phyloP scores from a whole-genome alignment of 2,888 invertebrate species.

The Caenorhabditis becei region DNA sequence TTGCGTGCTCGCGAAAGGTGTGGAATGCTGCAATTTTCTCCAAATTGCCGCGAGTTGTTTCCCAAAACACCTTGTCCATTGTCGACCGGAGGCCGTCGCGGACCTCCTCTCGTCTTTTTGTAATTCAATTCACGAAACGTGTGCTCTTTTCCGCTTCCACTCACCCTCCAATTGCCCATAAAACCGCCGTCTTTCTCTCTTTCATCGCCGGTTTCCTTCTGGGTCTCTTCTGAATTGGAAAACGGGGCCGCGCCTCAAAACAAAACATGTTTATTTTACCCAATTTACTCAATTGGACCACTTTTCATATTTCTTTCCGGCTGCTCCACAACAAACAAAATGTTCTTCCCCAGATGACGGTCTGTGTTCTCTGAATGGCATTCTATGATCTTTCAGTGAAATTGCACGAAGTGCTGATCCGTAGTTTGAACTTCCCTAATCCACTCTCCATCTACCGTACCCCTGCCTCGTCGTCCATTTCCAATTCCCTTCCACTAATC shows the following conservation, averaged over 20 bases:
- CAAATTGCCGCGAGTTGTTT: conserved; percentile 33
- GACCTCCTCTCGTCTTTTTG: conserved; percentile 23
- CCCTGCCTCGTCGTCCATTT: background rate
- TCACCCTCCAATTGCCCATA: conserved; percentile 44
- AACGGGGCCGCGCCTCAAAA: conserved; percentile 4
- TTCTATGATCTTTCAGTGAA: no score
- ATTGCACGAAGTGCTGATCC: no score
- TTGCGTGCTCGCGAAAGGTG: conserved; percentile 5
- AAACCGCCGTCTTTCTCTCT: conserved; percentile 14
- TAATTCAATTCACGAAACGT: conserved; percentile 55
- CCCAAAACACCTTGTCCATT: background rate
- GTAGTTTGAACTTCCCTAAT: background rate
- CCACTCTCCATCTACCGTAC: background rate
- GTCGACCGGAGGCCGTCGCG: conserved; percentile 1
- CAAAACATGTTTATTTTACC: conserved; percentile 52
- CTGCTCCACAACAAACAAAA: background rate
- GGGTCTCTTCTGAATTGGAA: background rate
- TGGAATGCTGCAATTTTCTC: conserved; percentile 38
- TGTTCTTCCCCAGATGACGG: no score
- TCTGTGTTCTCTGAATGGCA: no score
- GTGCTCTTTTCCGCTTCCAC: conserved; percentile 11
- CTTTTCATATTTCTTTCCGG: conserved; percentile 20
- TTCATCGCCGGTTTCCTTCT: background rate
- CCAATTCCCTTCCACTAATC: conserved; percentile 37
- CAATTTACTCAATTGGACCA: conserved; percentile 46